These are phyloP conservation scores for Rhagoletis zephyria DNA, from an alignment of 1,140 invertebrate species.

Conservation along the genomic window DNA sequence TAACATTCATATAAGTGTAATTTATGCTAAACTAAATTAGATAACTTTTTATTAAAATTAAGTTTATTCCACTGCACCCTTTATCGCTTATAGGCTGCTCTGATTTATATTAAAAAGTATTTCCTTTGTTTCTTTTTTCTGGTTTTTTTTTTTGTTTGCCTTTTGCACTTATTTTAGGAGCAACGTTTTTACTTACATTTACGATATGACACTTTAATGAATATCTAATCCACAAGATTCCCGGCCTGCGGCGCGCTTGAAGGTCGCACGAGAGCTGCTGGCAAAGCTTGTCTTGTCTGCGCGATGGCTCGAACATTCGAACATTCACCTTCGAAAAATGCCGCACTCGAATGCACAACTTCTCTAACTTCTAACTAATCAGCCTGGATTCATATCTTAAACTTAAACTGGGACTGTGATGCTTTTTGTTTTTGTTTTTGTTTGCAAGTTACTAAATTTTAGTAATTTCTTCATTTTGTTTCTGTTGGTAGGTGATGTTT, in stretches of 20 bases:
- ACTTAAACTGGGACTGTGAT: constrained; percentile 47
- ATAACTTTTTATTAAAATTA: constrained; percentile 36
- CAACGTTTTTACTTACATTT: constrained; percentile 22
- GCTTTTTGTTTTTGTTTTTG: neutral
- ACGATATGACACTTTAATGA: constrained; percentile 49
- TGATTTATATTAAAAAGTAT: neutral
- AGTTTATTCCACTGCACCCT: constrained; percentile 51
- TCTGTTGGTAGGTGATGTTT: neutral
- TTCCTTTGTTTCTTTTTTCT: no score
- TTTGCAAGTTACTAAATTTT: neutral
- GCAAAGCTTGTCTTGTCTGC: no score
- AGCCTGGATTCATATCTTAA: constrained; percentile 24
- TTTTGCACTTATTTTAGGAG: constrained; percentile 11
- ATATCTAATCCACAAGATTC: constrained; percentile 31
- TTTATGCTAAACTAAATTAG: constrained; percentile 22
- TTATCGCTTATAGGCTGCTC: neutral
- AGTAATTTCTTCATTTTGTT: neutral
- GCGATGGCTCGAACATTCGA: neutral
- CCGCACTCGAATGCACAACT: neutral
- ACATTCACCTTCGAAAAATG: neutral
- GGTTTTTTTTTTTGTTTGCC: neutral
- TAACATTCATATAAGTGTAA: constrained; percentile 11
- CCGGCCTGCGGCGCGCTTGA: neutral
- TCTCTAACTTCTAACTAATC: neutral
- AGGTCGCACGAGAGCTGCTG: neutral